These are phyloP conservation scores for Atherix ibis DNA, from an alignment of 2,888 invertebrate genomes.

Conservation along the genomic window DNA sequence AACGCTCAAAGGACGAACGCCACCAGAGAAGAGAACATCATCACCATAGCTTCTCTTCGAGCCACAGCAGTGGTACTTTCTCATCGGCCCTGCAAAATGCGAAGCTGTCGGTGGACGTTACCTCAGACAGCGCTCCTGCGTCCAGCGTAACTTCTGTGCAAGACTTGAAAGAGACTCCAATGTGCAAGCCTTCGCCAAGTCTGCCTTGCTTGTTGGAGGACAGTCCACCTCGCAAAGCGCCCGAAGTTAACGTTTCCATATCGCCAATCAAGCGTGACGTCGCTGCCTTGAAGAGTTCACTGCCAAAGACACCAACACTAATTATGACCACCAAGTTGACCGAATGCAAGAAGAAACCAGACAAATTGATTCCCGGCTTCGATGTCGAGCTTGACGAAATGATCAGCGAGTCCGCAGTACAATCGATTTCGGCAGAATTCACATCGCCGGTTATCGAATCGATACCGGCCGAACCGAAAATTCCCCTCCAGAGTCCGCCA, in stretches of 20 bases:
- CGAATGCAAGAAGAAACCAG: constrained; percentile 35
- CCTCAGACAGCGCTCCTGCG: constrained; percentile 13
- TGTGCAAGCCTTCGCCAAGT: constrained; percentile 40
- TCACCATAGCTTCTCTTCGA: constrained; percentile 34
- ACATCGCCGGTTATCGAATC: constrained; percentile 29
- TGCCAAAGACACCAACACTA: constrained; percentile 36
- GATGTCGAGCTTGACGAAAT: constrained; percentile 50
- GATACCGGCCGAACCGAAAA: constrained; percentile 28
- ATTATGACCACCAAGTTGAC: constrained; percentile 21
- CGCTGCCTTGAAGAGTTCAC: constrained; percentile 35
- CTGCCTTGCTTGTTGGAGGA: constrained; percentile 46
- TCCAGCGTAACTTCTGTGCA: constrained; percentile 26
- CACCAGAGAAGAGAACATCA: constrained; percentile 50
- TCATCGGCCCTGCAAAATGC: constrained; percentile 21
- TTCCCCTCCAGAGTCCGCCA: constrained; percentile 28
- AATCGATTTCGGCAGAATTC: constrained; percentile 52
- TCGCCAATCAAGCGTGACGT: constrained; percentile 27
- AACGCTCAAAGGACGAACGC: constrained; percentile 64
- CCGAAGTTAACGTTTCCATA: constrained; percentile 13
- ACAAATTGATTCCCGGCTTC: constrained; percentile 51
- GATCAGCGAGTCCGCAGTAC: constrained; percentile 64
- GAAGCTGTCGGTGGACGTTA: constrained; percentile 24
- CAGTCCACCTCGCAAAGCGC: constrained; percentile 35
- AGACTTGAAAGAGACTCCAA: constrained; percentile 28
- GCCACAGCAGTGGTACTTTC: constrained; percentile 15